Base-by-base conservation (phyloP, 2,888 invertebrate species). In the Lepidocyrtoides sp. region DNA sequence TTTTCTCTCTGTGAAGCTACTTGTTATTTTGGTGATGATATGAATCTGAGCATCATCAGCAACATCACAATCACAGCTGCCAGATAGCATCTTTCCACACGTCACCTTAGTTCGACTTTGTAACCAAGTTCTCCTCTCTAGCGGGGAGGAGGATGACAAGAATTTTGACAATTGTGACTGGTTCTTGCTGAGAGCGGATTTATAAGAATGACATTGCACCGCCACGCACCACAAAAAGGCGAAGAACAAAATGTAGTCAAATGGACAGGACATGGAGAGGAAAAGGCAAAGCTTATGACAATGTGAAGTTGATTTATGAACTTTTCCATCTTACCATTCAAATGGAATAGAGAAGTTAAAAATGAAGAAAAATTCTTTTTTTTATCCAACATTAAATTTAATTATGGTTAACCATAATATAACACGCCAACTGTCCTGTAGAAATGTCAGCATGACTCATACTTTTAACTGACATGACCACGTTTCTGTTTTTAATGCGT, bases 141-240 rank as follows among this genome's bases (percentile, higher is more conserved):
- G 44, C 48, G 48, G 82, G 81, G 82, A 82, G 82, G 69, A 57
- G 72, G 88, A 88, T 88, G 88, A 88, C 88, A 88, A 57, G 69
- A 66, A 81, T 81, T 88, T 88, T 88, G 88, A 88, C 88, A 88
- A 88, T 72, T 88, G 63, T 87, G 87, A 87, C 87, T 87, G 48
- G 63, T 72, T 81, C 79, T 88, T 48, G 79, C 88, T 81, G 88
- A 60, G 87, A 87, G 48, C 60, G 36, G 41, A 77, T 69, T 72
- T 54, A 54, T 77, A 77, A 51, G 51, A 77, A 29, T 77, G 77
- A 54, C 77, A 77, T 29, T 51, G 51, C 32, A 51, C 51, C 77
- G 48, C 51, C 77, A 51, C 77, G 77, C 32, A 72, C 69, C 69
- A 72, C 69, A 72, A 72, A 66, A 66, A 36, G 36, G 20, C 77